These are phyloP conservation scores for Tubulanus polymorphus DNA, from an alignment of 2,888 invertebrate species.

Conservation along the genomic window DNA sequence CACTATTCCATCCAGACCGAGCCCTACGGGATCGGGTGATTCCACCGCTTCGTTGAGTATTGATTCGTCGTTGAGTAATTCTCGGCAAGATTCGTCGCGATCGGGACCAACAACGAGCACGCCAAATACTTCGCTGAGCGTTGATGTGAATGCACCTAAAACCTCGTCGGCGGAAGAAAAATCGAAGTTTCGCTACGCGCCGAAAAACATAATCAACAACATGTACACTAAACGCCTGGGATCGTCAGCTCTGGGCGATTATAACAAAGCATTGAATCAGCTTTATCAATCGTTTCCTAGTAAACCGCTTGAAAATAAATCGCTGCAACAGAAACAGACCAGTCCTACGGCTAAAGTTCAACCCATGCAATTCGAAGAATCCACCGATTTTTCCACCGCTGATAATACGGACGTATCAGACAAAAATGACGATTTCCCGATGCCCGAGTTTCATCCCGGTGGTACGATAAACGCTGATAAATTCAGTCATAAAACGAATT, in stretches of 20 bases:
- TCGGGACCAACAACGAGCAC: no score
- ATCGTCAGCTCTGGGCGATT: slow-evolving; percentile 37
- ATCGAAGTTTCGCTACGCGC: slow-evolving; percentile 41
- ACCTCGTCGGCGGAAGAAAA: not conserved
- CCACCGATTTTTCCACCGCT: no score
- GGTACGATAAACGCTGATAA: slow-evolving; percentile 27
- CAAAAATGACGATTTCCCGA: not conserved
- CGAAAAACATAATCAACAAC: slow-evolving; percentile 49
- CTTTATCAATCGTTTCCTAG: slow-evolving; percentile 25
- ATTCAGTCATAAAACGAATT: slow-evolving; percentile 40
- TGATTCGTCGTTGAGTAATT: no score
- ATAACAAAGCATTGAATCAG: slow-evolving; percentile 33
- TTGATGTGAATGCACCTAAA: not conserved
- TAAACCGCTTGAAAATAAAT: not conserved
- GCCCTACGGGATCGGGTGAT: no score
- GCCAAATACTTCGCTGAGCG: no score
- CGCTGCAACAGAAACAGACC: not conserved
- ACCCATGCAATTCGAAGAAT: not conserved
- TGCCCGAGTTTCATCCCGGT: not conserved
- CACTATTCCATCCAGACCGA: no score
- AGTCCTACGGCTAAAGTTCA: slow-evolving; percentile 1
- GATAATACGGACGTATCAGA: not conserved
- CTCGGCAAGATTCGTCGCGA: no score
- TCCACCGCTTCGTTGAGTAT: no score
- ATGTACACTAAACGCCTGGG: slow-evolving; percentile 46